Evolutionary conservation across 2,888 invertebrate species (phyloP).

Genomic region (Chydorus sphaericus): DNA sequence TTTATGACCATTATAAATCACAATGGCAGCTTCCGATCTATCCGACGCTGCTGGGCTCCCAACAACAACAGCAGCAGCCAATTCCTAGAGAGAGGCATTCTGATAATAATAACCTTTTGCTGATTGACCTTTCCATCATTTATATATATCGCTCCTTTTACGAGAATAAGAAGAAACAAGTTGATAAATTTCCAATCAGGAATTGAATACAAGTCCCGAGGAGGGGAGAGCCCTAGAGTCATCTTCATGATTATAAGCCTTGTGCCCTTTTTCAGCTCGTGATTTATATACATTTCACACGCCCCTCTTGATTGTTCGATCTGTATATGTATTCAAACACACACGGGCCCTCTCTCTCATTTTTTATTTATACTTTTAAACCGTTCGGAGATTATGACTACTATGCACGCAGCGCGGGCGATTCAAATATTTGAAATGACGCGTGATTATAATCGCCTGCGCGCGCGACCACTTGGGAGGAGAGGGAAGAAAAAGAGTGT

Average conservation of each 20-base stretch:
- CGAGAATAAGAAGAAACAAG: neutral
- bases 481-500: no score
- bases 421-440: no score
- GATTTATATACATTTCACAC: conserved; percentile 1
- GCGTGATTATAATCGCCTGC: no score
- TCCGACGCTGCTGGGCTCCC: no score
- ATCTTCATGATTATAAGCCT: no score
- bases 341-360: neutral
- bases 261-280: no score
- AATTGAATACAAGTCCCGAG: neutral
- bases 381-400: neutral
- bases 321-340: no score
- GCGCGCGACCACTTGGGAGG: no score
- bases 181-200: neutral
- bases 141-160: neutral
- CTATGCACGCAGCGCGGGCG: conserved; percentile 5
- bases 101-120: neutral
- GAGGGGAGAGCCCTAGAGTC: neutral
- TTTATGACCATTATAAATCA: conserved; percentile 1
- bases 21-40: conserved; percentile 4
- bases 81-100: no score
- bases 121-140: neutral
- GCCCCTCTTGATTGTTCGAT: conserved; percentile 5
- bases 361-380: neutral
- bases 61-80: no score